phyloP scores from a whole-genome alignment of 1,140 invertebrate species.

The Pachyrhynchus sulphureomaculatus region DNA sequence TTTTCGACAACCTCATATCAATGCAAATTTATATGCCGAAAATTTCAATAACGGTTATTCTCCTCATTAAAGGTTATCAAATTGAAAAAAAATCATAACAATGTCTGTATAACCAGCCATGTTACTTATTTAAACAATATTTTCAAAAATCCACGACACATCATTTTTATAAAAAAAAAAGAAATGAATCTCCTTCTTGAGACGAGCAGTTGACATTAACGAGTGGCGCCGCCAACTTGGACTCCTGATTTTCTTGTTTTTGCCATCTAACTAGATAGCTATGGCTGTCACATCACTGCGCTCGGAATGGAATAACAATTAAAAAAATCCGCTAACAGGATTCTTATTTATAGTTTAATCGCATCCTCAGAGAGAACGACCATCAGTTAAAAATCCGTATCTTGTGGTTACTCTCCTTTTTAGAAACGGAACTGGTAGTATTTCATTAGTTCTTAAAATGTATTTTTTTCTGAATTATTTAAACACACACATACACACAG shows the following conservation, averaged over 20 bases:
- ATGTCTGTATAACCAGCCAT: too few relatives aligned
- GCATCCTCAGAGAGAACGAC: background rate
- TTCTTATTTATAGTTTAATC: constrained; percentile 37
- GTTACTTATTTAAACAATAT: too few relatives aligned
- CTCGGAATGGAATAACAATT: constrained; percentile 38
- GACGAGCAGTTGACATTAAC: constrained; percentile 34
- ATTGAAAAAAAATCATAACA: too few relatives aligned
- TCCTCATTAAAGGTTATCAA: too few relatives aligned
- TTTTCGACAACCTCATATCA: too few relatives aligned
- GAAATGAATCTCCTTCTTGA: background rate
- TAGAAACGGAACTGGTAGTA: too few relatives aligned
- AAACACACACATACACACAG: too few relatives aligned
- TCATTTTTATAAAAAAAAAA: background rate
- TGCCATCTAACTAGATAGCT: constrained; percentile 35
- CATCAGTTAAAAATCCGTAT: constrained; percentile 17
- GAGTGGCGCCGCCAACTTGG: constrained; percentile 37
- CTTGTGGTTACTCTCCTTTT: constrained; percentile 20
- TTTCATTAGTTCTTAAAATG: too few relatives aligned
- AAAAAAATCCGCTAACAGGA: constrained; percentile 40
- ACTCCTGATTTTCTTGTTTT: constrained; percentile 37
- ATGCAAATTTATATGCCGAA: too few relatives aligned
- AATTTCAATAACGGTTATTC: too few relatives aligned
- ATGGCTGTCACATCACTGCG: constrained; percentile 39
- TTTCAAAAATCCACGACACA: too few relatives aligned
- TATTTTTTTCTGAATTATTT: too few relatives aligned